Evolutionary conservation across 2,888 invertebrate genomes (phyloP).

Genomic region (Odiellus spinosus): DNA sequence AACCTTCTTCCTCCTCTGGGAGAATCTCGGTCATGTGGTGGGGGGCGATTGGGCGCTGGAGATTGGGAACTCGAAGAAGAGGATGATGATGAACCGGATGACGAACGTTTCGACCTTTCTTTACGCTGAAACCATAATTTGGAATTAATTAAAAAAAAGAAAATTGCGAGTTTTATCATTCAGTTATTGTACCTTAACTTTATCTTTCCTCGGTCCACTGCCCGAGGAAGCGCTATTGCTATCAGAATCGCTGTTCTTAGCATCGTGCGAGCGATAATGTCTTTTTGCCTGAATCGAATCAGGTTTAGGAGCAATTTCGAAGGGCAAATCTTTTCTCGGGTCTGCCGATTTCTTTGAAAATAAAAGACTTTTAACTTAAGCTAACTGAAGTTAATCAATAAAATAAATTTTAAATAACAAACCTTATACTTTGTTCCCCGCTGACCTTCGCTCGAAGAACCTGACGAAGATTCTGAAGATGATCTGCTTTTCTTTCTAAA

Average conservation of each 20-base stretch:
- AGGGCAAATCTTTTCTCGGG: not conserved
- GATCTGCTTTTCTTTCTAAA: constrained; percentile 9
- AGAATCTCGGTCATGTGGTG: constrained; percentile 7
- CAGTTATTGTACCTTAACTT: no score
- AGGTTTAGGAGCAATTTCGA: constrained; percentile 39
- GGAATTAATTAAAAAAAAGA: no score
- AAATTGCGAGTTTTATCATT: no score
- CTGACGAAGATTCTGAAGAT: constrained; percentile 15
- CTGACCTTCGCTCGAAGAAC: constrained; percentile 5
- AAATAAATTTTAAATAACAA: no score
- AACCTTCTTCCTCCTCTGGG: constrained; percentile 1
- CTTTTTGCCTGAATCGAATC: constrained; percentile 71
- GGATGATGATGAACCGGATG: constrained; percentile 10
- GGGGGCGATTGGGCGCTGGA: constrained; percentile 9
- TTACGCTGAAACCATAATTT: no score
- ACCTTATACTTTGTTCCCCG: no score
- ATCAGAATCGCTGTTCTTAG: not conserved
- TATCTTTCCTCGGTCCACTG: no score
- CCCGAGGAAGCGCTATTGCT: not conserved
- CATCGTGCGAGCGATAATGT: constrained; percentile 61
- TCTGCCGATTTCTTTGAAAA: no score
- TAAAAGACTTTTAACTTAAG: no score
- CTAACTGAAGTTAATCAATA: no score
- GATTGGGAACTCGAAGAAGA: constrained; percentile 15
- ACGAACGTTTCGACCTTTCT: no score